These are phyloP conservation scores for Diaprepes abbreviatus DNA, from an alignment of 2,888 invertebrate genomes.

Conservation along the genomic window DNA sequence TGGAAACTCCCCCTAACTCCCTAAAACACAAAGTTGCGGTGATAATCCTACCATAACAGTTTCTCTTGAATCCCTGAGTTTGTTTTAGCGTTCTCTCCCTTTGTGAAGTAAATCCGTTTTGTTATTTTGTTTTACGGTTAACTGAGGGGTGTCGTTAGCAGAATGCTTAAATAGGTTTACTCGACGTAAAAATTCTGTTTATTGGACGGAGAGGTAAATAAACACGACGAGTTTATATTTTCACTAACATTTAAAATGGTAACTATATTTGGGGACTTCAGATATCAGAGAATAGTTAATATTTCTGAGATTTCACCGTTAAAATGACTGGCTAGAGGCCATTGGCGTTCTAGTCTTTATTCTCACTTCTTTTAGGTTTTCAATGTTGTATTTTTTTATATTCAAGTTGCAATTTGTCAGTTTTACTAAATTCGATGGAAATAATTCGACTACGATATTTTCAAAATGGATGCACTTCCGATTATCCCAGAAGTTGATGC, in stretches of 20 bases:
- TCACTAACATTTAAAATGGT: neutral
- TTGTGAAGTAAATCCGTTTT: slow-evolving; percentile 22
- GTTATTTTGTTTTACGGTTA: slow-evolving; percentile 23
- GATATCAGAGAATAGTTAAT: no score
- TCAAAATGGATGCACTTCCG: no score
- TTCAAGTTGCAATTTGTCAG: no score
- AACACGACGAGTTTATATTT: slow-evolving; percentile 13
- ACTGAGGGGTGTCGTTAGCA: slow-evolving; percentile 24
- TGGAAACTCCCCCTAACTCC: slow-evolving; percentile 49
- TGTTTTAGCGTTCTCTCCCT: slow-evolving; percentile 29
- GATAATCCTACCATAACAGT: slow-evolving; percentile 56
- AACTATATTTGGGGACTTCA: no score
- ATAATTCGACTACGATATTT: no score
- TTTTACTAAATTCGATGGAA: no score
- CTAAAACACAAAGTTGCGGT: slow-evolving; percentile 54
- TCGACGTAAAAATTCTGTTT: slow-evolving; percentile 20
- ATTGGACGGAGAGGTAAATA: slow-evolving; percentile 12
- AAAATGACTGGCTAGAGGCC: no score
- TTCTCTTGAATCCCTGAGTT: slow-evolving; percentile 33
- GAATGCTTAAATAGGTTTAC: slow-evolving; percentile 20
- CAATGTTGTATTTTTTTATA: no score
- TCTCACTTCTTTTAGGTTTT: no score
- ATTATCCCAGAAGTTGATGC: no score
- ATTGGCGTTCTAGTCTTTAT: no score
- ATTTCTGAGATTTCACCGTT: no score